Base-by-base conservation (phyloP, 1,140 invertebrate genomes). In the Drosophila serrata region DNA sequence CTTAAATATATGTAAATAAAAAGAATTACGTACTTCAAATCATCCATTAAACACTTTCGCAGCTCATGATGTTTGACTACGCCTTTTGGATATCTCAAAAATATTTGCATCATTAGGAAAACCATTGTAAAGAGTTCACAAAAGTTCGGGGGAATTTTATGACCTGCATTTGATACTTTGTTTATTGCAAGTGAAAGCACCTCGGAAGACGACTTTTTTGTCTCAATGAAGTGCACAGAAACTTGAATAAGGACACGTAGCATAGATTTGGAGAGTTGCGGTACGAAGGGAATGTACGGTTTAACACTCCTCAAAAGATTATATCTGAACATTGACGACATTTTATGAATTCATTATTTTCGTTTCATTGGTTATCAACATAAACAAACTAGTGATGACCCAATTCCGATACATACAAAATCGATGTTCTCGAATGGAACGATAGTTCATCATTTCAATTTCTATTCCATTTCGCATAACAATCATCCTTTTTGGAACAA, bases 201-300 rank as follows among this genome's bases (percentile, higher is more conserved):
- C 42, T 92, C 91, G 0, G 91, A 76, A 7, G 92, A 90, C 22
- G 92, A 92, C 40, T 91, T 92, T 15, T 81, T 78, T 43, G 81
- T 88, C 60, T 93, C 92, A 27, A 93, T 90, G 12, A 91, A 93
- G 40, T 92, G 92, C 9, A 93, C 92, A 7, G 90, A 93, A 3
- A 92, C 92, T 81, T 93, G 92, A 13, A 93, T 93, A 9, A 93
- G 69, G 8, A 92, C 92, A 0, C 92, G 77, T 3, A 93, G 57
- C 31, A 88, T 72, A 2, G 92, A 87, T 61, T 92, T 93, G 1
- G 58, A 79, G 8, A 92, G 35, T 49, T 92, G 90, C 12, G 90
- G 75, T n/a, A 80, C 51, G 24, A 68, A 92, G 9, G 62, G 42
- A 24, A 57, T 51, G 24, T 92, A 92, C 1, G 82, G 80, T n/a